Conservation (phyloP, 2,888 invertebrate genomes). For the Drosophila demipolita region DNA sequence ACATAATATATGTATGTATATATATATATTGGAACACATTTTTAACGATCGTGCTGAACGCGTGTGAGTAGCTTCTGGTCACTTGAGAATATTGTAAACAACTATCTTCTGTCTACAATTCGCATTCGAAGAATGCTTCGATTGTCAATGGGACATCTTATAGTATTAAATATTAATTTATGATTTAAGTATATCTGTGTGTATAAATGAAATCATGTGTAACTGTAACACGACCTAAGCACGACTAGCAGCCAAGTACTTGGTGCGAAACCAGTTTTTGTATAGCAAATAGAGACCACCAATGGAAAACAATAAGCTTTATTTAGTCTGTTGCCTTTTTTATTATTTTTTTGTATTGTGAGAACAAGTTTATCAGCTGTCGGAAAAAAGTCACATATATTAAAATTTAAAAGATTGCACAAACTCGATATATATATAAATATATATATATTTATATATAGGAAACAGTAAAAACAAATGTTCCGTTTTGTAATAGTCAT, state of each 20-base stretch:
- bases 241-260: not conserved
- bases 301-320: constrained; percentile 31
- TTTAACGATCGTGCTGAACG: constrained; percentile 1
- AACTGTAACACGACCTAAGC: constrained; percentile 9
- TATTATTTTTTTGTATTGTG: constrained; percentile 12
- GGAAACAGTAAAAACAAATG: constrained; percentile 1
- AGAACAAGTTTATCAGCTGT: constrained; percentile 43
- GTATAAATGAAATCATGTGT: not conserved
- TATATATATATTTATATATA: not conserved
- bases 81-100: constrained; percentile 20
- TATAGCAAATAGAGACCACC: constrained; percentile 15
- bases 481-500: not conserved
- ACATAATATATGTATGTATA: not conserved
- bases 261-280: constrained; percentile 27
- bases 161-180: not conserved
- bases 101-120: constrained; percentile 5
- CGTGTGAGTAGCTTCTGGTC: constrained; percentile 19
- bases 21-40: not conserved
- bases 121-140: not conserved
- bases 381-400: constrained; percentile 6
- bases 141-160: not conserved
- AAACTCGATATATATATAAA: not conserved
- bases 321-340: constrained; percentile 1
- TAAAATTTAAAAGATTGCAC: not conserved
- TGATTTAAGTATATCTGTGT: not conserved